Percentiles rank a stretch among this genome's conserved stretches.
Evolutionary conservation across 2,888 invertebrate species (phyloP).

Genomic region (Conchocele bisecta): DNA sequence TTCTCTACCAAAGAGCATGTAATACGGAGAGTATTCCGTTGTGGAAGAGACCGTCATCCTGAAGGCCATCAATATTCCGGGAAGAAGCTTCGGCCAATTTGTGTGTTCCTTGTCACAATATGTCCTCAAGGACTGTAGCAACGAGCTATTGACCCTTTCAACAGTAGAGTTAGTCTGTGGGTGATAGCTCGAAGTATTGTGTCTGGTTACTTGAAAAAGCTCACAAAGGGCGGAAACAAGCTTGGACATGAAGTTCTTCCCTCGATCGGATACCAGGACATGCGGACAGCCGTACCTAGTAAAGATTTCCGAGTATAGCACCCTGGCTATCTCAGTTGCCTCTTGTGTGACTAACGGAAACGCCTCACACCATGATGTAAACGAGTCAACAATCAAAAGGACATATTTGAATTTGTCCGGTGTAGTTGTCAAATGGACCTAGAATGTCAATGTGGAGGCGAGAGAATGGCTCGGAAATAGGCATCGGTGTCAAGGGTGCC

Average conservation of each 20-base stretch:
- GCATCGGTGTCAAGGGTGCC: slow-evolving; percentile 33
- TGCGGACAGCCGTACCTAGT: slow-evolving; percentile 49
- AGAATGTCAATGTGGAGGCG: slow-evolving; percentile 55
- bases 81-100: slow-evolving; percentile 36
- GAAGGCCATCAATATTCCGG: slow-evolving; percentile 30
- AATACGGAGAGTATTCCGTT: slow-evolving; percentile 27
- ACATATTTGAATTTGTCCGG: slow-evolving; percentile 20
- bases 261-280: slow-evolving; percentile 45
- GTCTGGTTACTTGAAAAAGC: slow-evolving; percentile 35
- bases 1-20: slow-evolving; percentile 29
- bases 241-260: slow-evolving; percentile 39
- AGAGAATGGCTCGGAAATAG: slow-evolving; percentile 7
- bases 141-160: slow-evolving; percentile 16
- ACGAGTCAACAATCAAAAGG: background rate
- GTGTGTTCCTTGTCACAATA: slow-evolving; percentile 23
- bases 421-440: slow-evolving; percentile 17
- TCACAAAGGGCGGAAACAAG: slow-evolving; percentile 38
- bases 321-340: slow-evolving; percentile 45
- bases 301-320: slow-evolving; percentile 51
- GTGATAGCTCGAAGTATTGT: slow-evolving; percentile 33
- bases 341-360: slow-evolving; percentile 29
- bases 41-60: slow-evolving; percentile 18
- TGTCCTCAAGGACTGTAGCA: slow-evolving; percentile 22
- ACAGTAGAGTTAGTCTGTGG: slow-evolving; percentile 23
- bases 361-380: background rate